Percentiles rank a stretch among this genome's conserved stretches.
Evolutionary conservation across 2,113 vertebrate species (phyloP).

Genomic region (Tricholaema leucomelas): DNA sequence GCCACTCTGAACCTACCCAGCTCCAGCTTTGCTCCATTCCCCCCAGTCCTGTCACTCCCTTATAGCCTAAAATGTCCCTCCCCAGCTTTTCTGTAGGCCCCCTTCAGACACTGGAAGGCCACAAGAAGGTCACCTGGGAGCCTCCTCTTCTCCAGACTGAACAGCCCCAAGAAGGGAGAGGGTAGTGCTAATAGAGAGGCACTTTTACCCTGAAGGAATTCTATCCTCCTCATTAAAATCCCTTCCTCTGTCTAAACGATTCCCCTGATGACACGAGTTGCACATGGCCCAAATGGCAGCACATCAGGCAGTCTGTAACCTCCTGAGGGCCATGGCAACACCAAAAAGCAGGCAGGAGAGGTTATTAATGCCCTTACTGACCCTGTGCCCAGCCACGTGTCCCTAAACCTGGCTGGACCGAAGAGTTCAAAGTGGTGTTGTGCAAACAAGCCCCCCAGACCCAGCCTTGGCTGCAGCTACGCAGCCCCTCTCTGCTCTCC

Average conservation of each 20-base stretch:
- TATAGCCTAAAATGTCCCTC: too few relatives aligned
- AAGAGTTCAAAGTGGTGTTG: accelerated
- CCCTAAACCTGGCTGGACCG: not conserved
- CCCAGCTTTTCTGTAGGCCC: too few relatives aligned
- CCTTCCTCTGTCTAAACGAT: not conserved
- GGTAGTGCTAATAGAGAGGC: not conserved
- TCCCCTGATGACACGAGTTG: not conserved
- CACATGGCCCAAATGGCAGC: not conserved
- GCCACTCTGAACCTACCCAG: too few relatives aligned
- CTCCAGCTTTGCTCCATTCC: too few relatives aligned
- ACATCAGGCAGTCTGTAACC: not conserved
- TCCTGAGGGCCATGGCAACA: not conserved
- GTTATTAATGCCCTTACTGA: not conserved
- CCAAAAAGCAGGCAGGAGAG: not conserved
- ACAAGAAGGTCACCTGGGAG: too few relatives aligned
- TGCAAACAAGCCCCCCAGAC: not conserved
- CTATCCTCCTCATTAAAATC: conserved; percentile 34
- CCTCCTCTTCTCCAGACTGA: too few relatives aligned
- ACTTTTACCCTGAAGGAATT: not conserved
- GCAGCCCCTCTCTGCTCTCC: not conserved
- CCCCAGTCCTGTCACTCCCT: too few relatives aligned
- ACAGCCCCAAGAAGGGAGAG: not conserved
- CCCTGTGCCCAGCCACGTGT: not conserved
- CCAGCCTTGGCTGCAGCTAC: not conserved
- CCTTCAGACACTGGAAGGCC: too few relatives aligned